Conservation (phyloP, 2,888 invertebrate genomes). For the Lepidocyrtoides sp. region DNA sequence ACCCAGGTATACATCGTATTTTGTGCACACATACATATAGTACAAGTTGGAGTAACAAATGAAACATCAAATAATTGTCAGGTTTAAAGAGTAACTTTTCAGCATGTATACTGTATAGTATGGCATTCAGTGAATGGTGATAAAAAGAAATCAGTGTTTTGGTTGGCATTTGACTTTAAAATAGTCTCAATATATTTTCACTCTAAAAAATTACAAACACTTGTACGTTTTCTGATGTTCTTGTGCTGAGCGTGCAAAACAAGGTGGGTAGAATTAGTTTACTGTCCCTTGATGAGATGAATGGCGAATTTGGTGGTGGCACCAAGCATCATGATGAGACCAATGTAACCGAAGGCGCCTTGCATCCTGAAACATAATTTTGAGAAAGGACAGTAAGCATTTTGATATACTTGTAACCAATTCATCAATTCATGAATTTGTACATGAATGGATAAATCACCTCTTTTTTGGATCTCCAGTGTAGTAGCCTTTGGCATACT, state of each 20-base stretch:
- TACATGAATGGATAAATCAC: constrained; percentile 20
- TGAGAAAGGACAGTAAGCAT: too few species aligned
- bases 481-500: constrained; percentile 87
- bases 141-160: too few species aligned
- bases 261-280: background rate
- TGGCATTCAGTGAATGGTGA: too few species aligned
- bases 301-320: constrained; percentile 47
- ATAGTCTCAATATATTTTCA: background rate
- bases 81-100: too few species aligned
- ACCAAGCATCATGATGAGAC: constrained; percentile 43
- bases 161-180: background rate
- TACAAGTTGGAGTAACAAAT: too few species aligned
- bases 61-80: too few species aligned
- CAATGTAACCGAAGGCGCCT: constrained; percentile 54
- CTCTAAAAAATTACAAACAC: too few species aligned
- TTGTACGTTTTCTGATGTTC: background rate
- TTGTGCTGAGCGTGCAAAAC: background rate
- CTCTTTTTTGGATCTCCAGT: constrained; percentile 84
- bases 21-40: too few species aligned
- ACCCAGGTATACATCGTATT: too few species aligned
- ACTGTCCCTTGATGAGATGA: too few species aligned
- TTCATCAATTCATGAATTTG: background rate
- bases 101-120: too few species aligned
- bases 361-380: constrained; percentile 22
- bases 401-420: background rate